These are phyloP conservation scores for Neria commutata DNA, from an alignment of 2,888 invertebrate genomes.

Conservation along the genomic window DNA sequence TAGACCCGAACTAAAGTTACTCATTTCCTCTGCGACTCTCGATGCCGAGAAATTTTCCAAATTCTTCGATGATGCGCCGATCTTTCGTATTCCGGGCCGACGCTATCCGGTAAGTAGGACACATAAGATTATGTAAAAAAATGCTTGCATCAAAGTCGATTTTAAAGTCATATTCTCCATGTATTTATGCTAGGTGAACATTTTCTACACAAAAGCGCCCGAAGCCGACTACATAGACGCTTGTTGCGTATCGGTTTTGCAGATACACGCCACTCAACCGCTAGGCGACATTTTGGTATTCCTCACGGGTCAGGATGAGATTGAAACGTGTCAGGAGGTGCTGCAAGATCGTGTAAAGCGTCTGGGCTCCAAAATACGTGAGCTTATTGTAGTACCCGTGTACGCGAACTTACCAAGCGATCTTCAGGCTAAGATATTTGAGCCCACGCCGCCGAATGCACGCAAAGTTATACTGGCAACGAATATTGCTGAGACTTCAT, in stretches of 20 bases:
- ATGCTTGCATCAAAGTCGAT: too few species aligned
- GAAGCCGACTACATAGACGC: conserved; percentile 99
- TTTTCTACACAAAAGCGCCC: conserved; percentile 98
- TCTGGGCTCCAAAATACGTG: conserved; percentile 90
- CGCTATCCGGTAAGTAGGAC: conserved; percentile 76
- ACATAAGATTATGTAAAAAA: conserved; percentile 1
- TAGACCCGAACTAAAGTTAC: conserved; percentile 89
- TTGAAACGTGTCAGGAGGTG: conserved; percentile 88
- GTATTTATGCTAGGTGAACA: conserved; percentile 70
- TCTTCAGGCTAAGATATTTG: conserved; percentile 98
- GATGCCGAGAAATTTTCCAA: conserved; percentile 98
- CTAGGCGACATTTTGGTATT: conserved; percentile 96
- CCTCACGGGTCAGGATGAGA: conserved; percentile 91
- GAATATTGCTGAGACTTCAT: conserved; percentile 98
- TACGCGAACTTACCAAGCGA: conserved; percentile 99
- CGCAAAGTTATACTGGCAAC: conserved; percentile 97
- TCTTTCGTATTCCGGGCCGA: conserved; percentile 96
- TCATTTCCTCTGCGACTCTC: conserved; percentile 97
- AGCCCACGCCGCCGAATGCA: conserved; percentile 95
- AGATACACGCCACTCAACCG: conserved; percentile 98
- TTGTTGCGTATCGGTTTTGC: conserved; percentile 94
- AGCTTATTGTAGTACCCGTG: conserved; percentile 91
- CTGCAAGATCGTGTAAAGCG: conserved; percentile 88
- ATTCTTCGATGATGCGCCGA: conserved; percentile 98
- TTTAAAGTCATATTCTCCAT: too few species aligned